These are phyloP conservation scores for Cervus canadensis DNA, from an alignment of 2,113 vertebrate species.

Conservation along the genomic window DNA sequence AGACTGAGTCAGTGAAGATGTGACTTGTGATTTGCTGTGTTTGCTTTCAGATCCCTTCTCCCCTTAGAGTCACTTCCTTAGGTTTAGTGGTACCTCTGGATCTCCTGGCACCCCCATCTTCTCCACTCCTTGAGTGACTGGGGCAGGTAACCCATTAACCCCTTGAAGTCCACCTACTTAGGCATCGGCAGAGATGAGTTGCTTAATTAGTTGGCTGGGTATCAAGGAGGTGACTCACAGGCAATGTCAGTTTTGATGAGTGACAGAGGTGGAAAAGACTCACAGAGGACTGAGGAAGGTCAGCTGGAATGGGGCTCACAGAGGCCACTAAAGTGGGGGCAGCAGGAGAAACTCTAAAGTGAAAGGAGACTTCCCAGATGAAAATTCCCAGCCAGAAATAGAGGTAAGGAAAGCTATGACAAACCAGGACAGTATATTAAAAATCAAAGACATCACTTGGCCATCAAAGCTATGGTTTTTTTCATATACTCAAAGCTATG, in stretches of 20 bases:
- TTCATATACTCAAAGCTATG: neutral
- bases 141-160: neutral
- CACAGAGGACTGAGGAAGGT: neutral
- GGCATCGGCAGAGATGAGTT: neutral
- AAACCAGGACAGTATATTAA: neutral
- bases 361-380: neutral
- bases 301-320: neutral
- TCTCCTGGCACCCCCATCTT: neutral
- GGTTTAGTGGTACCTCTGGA: neutral
- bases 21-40: neutral
- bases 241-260: neutral
- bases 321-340: accelerated
- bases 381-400: neutral
- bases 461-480: neutral
- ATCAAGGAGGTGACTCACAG: neutral
- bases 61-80: neutral
- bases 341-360: neutral
- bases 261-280: neutral
- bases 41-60: neutral
- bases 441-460: neutral
- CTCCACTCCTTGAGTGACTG: neutral
- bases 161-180: neutral
- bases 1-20: neutral
- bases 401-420: neutral
- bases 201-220: neutral